phyloP scores from a whole-genome alignment of 2,113 vertebrate genomes.

The Delphinapterus leucas region DNA sequence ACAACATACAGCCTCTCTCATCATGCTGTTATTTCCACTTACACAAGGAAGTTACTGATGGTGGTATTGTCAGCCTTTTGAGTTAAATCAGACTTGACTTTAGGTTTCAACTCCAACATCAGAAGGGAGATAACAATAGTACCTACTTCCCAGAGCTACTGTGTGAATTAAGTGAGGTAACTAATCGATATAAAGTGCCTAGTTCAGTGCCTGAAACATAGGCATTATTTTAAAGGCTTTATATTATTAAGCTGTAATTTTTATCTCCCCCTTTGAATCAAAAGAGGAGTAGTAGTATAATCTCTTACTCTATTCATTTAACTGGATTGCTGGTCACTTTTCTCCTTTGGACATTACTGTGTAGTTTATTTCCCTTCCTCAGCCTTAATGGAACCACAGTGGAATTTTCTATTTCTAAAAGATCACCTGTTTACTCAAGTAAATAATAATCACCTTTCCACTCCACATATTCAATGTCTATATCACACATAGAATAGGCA shows the following conservation, averaged over 20 bases:
- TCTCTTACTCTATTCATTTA: not conserved
- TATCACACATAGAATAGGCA: not conserved
- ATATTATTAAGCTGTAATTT: not conserved
- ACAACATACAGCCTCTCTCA: not conserved
- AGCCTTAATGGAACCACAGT: not conserved
- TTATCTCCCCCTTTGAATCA: not conserved
- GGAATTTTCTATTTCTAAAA: not conserved
- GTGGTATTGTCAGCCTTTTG: not conserved
- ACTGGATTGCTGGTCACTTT: not conserved
- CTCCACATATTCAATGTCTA: not conserved
- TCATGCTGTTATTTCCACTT: not conserved
- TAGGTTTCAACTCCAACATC: not conserved
- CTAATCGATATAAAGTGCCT: not conserved
- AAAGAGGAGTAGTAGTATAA: not conserved
- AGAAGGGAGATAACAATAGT: not conserved
- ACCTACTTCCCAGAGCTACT: not conserved
- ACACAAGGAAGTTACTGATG: not conserved
- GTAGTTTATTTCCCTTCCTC: not conserved
- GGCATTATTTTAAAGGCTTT: not conserved
- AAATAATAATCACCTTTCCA: not conserved
- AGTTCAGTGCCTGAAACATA: not conserved
- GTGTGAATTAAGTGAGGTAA: not conserved
- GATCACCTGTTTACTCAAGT: not conserved
- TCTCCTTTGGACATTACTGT: not conserved
- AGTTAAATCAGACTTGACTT: not conserved